Evolutionary conservation across 2,113 vertebrate genomes (phyloP), one percentile per base, ranked within the genome.

Genomic region (Alectura lathami): DNA sequence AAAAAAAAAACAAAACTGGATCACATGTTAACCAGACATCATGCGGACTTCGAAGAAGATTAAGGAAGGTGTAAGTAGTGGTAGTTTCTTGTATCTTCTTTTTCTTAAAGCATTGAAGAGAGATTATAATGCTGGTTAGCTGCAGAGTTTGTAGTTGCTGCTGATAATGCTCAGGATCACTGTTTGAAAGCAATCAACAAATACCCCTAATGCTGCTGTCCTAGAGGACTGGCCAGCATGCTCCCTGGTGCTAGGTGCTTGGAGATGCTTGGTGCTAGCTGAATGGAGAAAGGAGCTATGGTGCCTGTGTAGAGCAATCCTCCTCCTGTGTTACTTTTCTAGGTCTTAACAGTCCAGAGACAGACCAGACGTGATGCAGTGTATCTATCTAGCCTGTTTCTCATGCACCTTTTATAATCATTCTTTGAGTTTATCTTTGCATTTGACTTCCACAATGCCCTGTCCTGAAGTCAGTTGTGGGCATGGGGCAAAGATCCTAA

Each of bases 271-370:
- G 64, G 16, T 80, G 0, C 11, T 38, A 42, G 18, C 13, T 34
- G n/a, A 76, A 27, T 12, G 34, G 16, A 43, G 45, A 42, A 66
- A 36, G 40, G 13, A 45, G 3, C 17, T 34, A 2, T 3, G 7
- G 17, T 36, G 36, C 0, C 0, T 7, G 16, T 57, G 27, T n/a
- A 12, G 23, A 45, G 20, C 47, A 29, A 43, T 54, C 18, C 3
- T 77, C 2, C 11, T 85, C 8, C 29, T 1, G 0, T 50, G 29
- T 21, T 21, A 13, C 29, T 17, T 81, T 77, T 32, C 14, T 24
- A 20, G 12, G 14, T 51, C 2, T 80, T 78, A 13, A 11, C 7
- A 8, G 13, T 47, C 13, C 22, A 8, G 29, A 45, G 16, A 60
- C 6, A 34, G 26, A 50, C 23, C n/a, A n/a, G 6, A 50, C 5